Conservation (phyloP, 1,140 invertebrate genomes). For the Tetragonula clypearis region DNA sequence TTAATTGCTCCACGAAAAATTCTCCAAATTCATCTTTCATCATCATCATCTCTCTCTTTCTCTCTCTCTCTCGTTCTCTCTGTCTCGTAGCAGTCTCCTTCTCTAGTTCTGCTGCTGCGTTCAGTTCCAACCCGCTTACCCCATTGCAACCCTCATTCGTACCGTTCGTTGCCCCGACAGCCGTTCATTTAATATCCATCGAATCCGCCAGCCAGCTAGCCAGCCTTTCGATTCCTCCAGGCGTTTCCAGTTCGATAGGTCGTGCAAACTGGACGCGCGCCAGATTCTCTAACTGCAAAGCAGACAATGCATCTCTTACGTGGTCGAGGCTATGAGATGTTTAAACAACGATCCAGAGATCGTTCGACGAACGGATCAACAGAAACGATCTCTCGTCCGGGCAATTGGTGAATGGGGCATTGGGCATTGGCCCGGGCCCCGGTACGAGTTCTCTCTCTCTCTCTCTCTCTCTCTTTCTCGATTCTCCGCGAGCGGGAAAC, state of each 20-base stretch:
- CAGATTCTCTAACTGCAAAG: background rate
- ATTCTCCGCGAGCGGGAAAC: background rate
- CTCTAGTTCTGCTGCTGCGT: too few relatives aligned
- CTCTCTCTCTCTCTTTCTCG: background rate
- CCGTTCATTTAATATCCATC: slow-evolving; percentile 56
- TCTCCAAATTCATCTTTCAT: too few relatives aligned
- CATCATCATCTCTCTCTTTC: too few relatives aligned
- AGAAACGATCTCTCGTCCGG: background rate
- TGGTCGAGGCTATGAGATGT: slow-evolving; percentile 19
- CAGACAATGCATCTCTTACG: slow-evolving; percentile 20
- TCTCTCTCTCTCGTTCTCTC: too few relatives aligned
- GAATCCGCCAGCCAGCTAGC: background rate
- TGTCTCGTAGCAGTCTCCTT: too few relatives aligned
- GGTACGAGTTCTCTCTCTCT: background rate
- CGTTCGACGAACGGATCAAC: background rate
- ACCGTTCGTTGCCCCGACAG: background rate
- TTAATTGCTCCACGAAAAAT: too few relatives aligned
- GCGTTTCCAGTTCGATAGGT: slow-evolving; percentile 32
- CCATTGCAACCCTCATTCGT: background rate
- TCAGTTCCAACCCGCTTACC: background rate
- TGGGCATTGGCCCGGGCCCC: background rate
- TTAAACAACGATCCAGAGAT: slow-evolving; percentile 33
- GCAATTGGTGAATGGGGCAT: slow-evolving; percentile 38
- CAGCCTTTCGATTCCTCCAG: background rate
- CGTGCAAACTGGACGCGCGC: slow-evolving; percentile 20